A percentile compares a stretch with the other conserved stretches of the same genome.
These are phyloP conservation scores for Hydrochoerus hydrochaeris DNA, from an alignment of 2,113 vertebrate species.

Conservation along the genomic window DNA sequence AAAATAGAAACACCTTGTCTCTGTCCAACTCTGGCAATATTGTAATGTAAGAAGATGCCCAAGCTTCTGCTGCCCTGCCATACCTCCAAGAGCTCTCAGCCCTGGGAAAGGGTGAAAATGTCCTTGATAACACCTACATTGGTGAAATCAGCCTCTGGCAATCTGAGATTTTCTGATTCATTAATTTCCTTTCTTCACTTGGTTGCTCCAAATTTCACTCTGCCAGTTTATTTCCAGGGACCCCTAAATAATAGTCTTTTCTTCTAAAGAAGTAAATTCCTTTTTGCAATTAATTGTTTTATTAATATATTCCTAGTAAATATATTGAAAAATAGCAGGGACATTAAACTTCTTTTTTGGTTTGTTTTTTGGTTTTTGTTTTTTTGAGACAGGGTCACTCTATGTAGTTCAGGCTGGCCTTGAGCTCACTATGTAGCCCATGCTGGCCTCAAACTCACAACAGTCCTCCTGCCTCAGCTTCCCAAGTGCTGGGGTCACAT, in stretches of 20 bases:
- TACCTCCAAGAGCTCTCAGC: not conserved
- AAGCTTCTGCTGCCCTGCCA: rapidly evolving
- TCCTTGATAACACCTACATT: not conserved
- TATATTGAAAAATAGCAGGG: not conserved
- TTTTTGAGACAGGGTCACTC: not conserved
- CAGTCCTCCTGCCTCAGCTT: not conserved
- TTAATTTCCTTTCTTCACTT: not conserved
- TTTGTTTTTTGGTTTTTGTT: not conserved
- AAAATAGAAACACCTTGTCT: not conserved
- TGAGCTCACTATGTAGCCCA: not conserved
- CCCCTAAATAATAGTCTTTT: not conserved
- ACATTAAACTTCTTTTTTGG: not conserved
- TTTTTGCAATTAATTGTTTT: slow-evolving; percentile 28
- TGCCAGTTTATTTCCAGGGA: not conserved
- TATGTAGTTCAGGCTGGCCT: not conserved
- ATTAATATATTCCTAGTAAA: slow-evolving; percentile 22
- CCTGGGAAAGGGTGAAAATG: not conserved
- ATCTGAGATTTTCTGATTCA: not conserved
- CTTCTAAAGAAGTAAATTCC: not conserved
- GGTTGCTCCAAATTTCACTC: not conserved
- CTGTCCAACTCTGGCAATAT: not conserved
- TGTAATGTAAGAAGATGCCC: not conserved
- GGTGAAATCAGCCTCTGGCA: not conserved
- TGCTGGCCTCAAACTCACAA: not conserved
- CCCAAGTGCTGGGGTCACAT: not conserved